phyloP scores from a whole-genome alignment of 64 coral and sea anemone species.

The Pocillopora damicornis region DNA sequence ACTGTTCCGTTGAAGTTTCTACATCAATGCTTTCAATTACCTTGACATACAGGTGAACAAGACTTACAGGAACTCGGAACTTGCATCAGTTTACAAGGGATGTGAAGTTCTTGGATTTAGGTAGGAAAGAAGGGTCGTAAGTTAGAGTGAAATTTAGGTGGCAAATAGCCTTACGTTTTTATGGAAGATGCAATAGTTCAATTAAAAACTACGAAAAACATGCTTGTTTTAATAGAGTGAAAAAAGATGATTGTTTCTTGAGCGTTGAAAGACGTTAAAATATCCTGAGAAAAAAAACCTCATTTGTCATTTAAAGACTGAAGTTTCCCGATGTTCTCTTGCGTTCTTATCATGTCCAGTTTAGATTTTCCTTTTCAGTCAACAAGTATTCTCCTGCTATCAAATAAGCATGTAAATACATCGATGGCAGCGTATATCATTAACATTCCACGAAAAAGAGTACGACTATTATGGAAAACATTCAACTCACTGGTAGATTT shows the following conservation, averaged over 20 bases:
- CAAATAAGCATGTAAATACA: no score
- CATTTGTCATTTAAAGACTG: no score
- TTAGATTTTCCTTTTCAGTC: background rate
- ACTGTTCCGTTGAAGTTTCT: no score
- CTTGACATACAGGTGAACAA: background rate
- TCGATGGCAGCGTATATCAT: no score
- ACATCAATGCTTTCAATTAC: background rate
- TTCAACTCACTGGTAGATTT: background rate
- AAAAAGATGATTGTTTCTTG: background rate
- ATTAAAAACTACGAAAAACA: no score
- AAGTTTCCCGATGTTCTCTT: no score
- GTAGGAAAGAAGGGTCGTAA: background rate
- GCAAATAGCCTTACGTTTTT: background rate
- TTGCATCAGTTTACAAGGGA: constrained; percentile 19
- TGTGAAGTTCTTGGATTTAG: constrained; percentile 38
- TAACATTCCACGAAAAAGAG: no score
- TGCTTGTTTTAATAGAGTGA: no score
- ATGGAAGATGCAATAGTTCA: no score
- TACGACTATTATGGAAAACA: no score
- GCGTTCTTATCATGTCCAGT: background rate
- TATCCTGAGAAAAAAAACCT: no score
- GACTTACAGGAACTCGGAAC: background rate
- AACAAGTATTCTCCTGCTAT: no score
- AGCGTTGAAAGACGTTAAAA: background rate
- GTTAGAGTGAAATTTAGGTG: background rate